A percentile compares a stretch with the other conserved stretches of the same genome.
phyloP scores from a whole-genome alignment of 2,888 invertebrate genomes.

The Drepanosiphum platanoidis region DNA sequence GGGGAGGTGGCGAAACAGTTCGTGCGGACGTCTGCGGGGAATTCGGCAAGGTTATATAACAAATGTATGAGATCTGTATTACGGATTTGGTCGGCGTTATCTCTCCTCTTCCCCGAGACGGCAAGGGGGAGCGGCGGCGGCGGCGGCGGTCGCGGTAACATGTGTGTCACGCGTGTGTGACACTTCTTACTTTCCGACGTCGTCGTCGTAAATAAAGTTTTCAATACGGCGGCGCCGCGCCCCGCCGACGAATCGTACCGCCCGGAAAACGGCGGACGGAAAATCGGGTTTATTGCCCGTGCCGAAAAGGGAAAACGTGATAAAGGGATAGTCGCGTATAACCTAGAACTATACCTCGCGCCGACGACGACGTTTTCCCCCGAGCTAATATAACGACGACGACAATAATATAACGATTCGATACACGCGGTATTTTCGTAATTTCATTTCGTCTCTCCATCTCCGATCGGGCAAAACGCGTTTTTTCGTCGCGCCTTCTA shows the following conservation, averaged over 20 bases:
- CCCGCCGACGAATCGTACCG: background rate
- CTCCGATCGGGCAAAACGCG: too few species aligned
- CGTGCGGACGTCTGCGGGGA: background rate
- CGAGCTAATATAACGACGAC: background rate
- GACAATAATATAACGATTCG: background rate
- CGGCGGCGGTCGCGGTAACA: background rate
- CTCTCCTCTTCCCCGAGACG: background rate
- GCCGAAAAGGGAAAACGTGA: background rate
- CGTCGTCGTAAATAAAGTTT: background rate
- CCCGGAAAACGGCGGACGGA: background rate
- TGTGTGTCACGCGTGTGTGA: background rate
- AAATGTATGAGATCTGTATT: conserved; percentile 18
- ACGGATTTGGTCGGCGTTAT: conserved; percentile 15
- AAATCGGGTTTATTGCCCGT: background rate
- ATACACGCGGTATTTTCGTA: too few species aligned
- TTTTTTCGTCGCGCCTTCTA: too few species aligned
- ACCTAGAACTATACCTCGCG: too few species aligned
- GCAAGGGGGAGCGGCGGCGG: background rate
- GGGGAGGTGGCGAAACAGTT: background rate
- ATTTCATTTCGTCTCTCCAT: too few species aligned
- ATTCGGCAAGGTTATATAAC: background rate
- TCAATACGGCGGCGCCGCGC: background rate
- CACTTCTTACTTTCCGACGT: background rate
- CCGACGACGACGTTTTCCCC: too few species aligned
- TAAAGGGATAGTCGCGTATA: too few species aligned